These are phyloP conservation scores for Tautogolabrus adspersus DNA, from an alignment of 2,113 vertebrate species.

Conservation along the genomic window DNA sequence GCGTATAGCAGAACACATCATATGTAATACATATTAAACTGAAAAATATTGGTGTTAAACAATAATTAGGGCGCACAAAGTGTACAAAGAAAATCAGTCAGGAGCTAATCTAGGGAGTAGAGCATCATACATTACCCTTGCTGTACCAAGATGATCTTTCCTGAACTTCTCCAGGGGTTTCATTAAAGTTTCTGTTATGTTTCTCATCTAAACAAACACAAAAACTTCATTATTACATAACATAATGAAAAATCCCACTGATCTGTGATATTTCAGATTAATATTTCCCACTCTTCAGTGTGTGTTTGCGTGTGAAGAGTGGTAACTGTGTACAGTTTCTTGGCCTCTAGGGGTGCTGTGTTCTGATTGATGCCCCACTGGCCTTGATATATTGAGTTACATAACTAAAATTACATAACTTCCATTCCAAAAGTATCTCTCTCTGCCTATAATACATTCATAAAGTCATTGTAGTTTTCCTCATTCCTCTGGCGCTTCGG, in stretches of 20 bases:
- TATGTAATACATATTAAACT: neutral
- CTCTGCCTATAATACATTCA: neutral
- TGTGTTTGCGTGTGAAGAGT: neutral
- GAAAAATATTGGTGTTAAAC: neutral
- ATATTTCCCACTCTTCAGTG: constrained; percentile 2
- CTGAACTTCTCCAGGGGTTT: constrained; percentile 98
- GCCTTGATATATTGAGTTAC: neutral
- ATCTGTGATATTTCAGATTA: constrained; percentile 26
- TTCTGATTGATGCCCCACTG: neutral
- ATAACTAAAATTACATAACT: neutral
- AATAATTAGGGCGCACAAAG: neutral
- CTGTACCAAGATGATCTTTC: constrained; percentile 94
- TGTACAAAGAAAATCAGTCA: neutral
- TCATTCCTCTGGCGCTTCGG: constrained; percentile 22
- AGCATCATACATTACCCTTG: constrained; percentile 86
- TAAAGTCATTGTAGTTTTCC: constrained; percentile 16
- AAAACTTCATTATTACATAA: constrained; percentile 10
- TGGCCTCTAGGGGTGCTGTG: neutral
- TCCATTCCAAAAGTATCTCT: neutral
- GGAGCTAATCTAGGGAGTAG: constrained; percentile 19
- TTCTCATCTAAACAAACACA: constrained; percentile 86
- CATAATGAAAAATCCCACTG: neutral
- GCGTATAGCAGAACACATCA: neutral
- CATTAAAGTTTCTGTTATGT: constrained; percentile 97
- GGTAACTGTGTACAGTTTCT: neutral